Percentiles rank a stretch among this genome's conserved stretches.
Evolutionary conservation across 2,797 vertebrate species (phyloP).

Genomic region (Cyclura pinguis): DNA sequence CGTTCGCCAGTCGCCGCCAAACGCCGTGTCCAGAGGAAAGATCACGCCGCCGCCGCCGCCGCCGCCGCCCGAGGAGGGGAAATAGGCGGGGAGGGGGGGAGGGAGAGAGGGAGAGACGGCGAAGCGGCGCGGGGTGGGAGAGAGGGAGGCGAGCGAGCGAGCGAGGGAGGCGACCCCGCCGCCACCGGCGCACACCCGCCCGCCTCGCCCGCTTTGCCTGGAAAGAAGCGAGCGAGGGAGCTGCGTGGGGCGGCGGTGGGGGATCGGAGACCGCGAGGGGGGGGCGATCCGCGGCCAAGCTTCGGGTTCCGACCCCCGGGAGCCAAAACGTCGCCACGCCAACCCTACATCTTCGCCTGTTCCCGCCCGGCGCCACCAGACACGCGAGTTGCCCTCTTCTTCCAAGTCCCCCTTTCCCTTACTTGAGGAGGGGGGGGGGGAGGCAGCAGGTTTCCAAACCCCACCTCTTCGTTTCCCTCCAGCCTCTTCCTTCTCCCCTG

Average conservation of each 20-base stretch:
- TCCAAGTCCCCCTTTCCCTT: constrained; percentile 58
- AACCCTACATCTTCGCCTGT: background rate
- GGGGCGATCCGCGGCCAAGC: background rate
- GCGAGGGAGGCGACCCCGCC: constrained; percentile 47
- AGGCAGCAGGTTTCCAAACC: background rate
- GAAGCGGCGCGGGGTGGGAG: background rate
- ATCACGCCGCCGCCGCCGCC: constrained; percentile 70
- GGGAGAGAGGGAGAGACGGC: constrained; percentile 47
- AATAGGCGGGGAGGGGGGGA: constrained; percentile 50
- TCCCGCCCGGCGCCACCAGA: background rate
- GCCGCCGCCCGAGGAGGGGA: constrained; percentile 53
- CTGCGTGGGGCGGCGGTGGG: too few species aligned
- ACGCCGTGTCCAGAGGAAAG: constrained; percentile 81
- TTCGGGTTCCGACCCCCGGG: background rate
- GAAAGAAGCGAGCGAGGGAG: background rate
- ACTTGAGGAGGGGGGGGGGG: constrained; percentile 36
- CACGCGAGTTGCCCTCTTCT: constrained; percentile 40
- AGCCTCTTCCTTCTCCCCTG: constrained; percentile 3
- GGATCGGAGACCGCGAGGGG: background rate
- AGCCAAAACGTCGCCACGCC: background rate
- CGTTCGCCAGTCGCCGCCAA: constrained; percentile 76
- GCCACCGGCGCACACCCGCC: constrained; percentile 17
- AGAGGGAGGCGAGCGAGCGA: constrained; percentile 38
- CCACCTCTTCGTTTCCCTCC: background rate
- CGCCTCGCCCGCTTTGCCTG: constrained; percentile 32